These are phyloP conservation scores for Sander lucioperca DNA, from an alignment of 2,113 vertebrate species.

Conservation along the genomic window DNA sequence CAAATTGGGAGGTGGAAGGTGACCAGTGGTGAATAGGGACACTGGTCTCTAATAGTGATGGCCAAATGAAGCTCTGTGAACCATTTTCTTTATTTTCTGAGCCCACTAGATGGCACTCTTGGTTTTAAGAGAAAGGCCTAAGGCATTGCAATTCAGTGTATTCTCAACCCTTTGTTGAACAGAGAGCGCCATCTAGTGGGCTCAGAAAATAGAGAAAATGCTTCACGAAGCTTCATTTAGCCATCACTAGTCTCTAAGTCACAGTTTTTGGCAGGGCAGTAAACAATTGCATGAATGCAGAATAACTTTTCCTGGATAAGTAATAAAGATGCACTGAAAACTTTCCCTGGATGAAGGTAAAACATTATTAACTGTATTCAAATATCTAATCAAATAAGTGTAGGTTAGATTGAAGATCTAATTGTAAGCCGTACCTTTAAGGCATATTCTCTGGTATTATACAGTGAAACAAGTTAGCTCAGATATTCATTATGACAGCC, in stretches of 20 bases:
- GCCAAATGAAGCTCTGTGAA: too few species aligned
- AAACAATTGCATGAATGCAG: not conserved
- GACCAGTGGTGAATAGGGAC: not conserved
- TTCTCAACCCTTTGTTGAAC: too few species aligned
- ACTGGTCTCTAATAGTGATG: too few species aligned
- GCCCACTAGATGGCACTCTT: too few species aligned
- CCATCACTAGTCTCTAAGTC: too few species aligned
- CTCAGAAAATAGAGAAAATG: too few species aligned
- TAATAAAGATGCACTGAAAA: conserved; percentile 16
- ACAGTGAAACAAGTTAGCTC: conserved; percentile 39
- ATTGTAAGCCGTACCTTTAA: conserved; percentile 55
- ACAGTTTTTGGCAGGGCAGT: not conserved
- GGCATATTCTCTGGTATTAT: conserved; percentile 45
- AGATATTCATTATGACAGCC: conserved; percentile 66
- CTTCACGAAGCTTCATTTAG: too few species aligned
- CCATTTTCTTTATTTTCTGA: too few species aligned
- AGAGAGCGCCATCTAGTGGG: too few species aligned
- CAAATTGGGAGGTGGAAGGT: not conserved
- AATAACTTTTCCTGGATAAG: not conserved
- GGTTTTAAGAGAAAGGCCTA: too few species aligned
- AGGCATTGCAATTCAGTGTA: too few species aligned
- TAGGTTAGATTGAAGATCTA: conserved; percentile 58
- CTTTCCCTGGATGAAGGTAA: conserved; percentile 44
- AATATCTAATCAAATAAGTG: conserved; percentile 65
- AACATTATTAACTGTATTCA: conserved; percentile 46